A percentile compares a stretch with the other conserved stretches of the same genome.
Evolutionary conservation across 1,140 invertebrate genomes (phyloP).

Genomic region (Drosophila triauraria): DNA sequence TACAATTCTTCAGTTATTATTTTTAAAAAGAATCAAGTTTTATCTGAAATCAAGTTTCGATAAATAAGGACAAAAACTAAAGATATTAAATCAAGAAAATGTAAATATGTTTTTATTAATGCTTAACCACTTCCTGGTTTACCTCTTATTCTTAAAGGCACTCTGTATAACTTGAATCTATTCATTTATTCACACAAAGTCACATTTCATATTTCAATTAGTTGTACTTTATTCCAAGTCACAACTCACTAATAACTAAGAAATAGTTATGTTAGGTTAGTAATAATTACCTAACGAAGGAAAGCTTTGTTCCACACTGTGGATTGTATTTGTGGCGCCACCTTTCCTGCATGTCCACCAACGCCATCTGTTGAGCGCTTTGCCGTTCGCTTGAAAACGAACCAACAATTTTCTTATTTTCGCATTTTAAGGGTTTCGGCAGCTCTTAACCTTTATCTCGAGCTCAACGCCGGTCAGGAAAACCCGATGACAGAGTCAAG

Average conservation of each 20-base stretch:
- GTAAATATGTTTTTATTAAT: no score
- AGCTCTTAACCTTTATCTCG: constrained; percentile 19
- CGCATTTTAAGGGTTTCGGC: constrained; percentile 1
- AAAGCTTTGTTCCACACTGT: constrained; percentile 54
- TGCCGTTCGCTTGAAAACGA: neutral
- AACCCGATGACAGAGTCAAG: constrained; percentile 43
- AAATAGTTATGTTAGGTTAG: neutral
- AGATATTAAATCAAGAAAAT: neutral
- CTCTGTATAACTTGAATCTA: neutral
- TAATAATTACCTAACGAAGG: neutral
- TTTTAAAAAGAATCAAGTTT: no score
- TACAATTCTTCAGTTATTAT: no score
- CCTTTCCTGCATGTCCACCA: neutral
- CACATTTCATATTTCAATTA: neutral
- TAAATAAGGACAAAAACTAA: neutral
- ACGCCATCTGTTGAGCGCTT: constrained; percentile 63
- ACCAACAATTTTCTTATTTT: neutral
- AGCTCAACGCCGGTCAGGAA: constrained; percentile 2
- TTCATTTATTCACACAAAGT: neutral
- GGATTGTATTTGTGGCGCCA: constrained; percentile 63
- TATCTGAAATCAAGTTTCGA: neutral
- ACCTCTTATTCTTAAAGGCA: no score
- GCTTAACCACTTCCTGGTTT: no score
- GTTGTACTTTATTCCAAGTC: neutral
- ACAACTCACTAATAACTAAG: neutral